Conservation (phyloP, 2,797 vertebrate genomes). For the Sebastes kiyomatsui region DNA sequence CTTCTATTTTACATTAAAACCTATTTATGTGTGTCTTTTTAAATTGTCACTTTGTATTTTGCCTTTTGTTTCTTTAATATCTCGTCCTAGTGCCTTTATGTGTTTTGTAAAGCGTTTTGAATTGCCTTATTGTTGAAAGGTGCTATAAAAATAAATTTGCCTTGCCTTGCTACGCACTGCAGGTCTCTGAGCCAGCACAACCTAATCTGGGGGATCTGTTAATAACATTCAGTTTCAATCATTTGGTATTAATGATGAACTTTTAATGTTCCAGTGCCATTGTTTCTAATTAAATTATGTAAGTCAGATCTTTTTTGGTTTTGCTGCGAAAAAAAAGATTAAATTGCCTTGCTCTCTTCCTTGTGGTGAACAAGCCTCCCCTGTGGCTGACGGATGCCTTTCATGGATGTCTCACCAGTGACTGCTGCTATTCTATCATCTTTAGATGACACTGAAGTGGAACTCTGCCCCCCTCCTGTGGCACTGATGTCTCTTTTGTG, state of each 20-base stretch:
- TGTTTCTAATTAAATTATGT: background rate
- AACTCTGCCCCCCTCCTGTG: slow-evolving; percentile 13
- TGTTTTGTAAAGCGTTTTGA: background rate
- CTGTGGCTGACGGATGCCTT: slow-evolving; percentile 8
- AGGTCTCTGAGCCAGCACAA: background rate
- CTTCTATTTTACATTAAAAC: background rate
- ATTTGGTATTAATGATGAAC: background rate
- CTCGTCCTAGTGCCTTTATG: background rate
- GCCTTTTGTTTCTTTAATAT: background rate
- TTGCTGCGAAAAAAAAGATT: background rate
- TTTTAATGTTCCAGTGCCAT: background rate
- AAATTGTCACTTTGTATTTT: background rate
- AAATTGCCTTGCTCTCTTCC: background rate
- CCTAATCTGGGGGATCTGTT: background rate
- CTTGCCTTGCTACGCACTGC: background rate
- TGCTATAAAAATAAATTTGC: background rate
- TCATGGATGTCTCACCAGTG: slow-evolving; percentile 14
- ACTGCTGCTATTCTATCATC: slow-evolving; percentile 37
- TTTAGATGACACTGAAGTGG: slow-evolving; percentile 29
- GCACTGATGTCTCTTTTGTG: slow-evolving; percentile 41
- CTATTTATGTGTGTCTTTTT: background rate
- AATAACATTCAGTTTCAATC: slow-evolving; percentile 3
- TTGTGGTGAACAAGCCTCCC: background rate
- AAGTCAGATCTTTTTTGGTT: background rate
- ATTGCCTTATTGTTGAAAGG: no score